Base-by-base conservation (phyloP, 2,888 invertebrate species). In the Strigamia crassipes region DNA sequence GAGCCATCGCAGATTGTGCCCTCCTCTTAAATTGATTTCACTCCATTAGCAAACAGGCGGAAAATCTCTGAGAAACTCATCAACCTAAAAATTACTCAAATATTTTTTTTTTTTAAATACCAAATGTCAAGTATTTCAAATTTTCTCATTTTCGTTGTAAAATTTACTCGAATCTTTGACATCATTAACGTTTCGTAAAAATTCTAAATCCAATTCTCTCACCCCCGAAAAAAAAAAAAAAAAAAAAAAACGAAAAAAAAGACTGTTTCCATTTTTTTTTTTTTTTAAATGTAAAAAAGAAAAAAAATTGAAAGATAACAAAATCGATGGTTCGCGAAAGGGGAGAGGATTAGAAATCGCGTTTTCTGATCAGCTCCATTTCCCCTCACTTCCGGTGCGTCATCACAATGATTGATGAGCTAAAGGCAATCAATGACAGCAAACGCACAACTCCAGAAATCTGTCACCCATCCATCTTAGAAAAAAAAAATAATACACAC, bases 381-480 rank as follows among this genome's bases (percentile, higher is more conserved):
- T 61, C 61, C 61, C 61, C 61, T 61, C 61, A 61, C 61, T 61
- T 61, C 61, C 61, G 61, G 61, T 61, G 61, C 61, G 61, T 61
- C 61, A 61, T 61, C 61, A 61, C 61, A 23, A 61, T 61, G 61
- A 61, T 61, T 61, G 61, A 61, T 61, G 61, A 61, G 23, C 61
- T 10, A 61, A 61, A 18, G 61, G 61, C 61, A 61, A 61, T 61
- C 61, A 61, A 61, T 61, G 61, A 61, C 61, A 61, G 61, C 61
- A 21, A 61, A 61, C 61, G 61, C 61, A 61, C 61, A 61, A 12
- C 61, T 61, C 61, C 61, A 61, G 6, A 61, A 61, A 61, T 61
- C 61, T 61, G 61, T 61, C 61, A 61, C 61, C n/a, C 21, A 61
- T 61, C 61, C 21, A 61, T 61, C 61, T 18, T 18, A 18, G 8